Conservation (phyloP, 1,140 invertebrate genomes). For the Papilio glaucus region DNA sequence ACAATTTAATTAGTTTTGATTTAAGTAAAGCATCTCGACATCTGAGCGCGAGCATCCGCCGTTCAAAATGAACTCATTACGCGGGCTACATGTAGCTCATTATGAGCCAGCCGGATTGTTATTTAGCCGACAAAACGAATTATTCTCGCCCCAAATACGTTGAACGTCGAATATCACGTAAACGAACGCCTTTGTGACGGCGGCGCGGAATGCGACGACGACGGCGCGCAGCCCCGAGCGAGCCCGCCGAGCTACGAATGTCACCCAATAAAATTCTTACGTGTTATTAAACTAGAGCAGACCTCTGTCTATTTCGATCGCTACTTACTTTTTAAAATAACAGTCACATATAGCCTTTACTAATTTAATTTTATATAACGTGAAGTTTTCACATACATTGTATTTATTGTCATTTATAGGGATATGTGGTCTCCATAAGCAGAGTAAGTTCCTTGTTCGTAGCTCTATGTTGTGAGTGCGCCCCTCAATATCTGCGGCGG, state of each 20-base stretch:
- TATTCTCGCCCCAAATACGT: slow-evolving; percentile 44
- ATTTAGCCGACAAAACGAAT: slow-evolving; percentile 42
- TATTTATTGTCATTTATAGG: too few species aligned
- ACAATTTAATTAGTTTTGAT: too few species aligned
- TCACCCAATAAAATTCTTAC: not conserved
- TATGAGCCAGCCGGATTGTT: slow-evolving; percentile 1
- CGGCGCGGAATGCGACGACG: slow-evolving; percentile 10
- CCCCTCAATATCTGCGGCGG: not conserved
- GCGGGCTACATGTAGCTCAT: not conserved
- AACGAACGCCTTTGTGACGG: slow-evolving; percentile 45
- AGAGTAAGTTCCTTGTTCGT: not conserved
- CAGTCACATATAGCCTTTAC: too few species aligned
- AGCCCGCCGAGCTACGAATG: not conserved
- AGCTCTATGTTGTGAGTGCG: not conserved
- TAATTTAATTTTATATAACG: too few species aligned
- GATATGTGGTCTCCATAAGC: not conserved
- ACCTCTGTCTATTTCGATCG: too few species aligned
- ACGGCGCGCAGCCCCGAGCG: not conserved
- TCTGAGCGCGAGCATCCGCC: not conserved
- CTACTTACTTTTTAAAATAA: too few species aligned
- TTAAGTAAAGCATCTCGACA: too few species aligned
- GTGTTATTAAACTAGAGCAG: too few species aligned
- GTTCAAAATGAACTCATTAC: not conserved
- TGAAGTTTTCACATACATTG: too few species aligned
- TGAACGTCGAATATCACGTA: slow-evolving; percentile 45